Evolutionary conservation across 2,113 vertebrate genomes (phyloP).

Genomic region (Myxocyprinus asiaticus): DNA sequence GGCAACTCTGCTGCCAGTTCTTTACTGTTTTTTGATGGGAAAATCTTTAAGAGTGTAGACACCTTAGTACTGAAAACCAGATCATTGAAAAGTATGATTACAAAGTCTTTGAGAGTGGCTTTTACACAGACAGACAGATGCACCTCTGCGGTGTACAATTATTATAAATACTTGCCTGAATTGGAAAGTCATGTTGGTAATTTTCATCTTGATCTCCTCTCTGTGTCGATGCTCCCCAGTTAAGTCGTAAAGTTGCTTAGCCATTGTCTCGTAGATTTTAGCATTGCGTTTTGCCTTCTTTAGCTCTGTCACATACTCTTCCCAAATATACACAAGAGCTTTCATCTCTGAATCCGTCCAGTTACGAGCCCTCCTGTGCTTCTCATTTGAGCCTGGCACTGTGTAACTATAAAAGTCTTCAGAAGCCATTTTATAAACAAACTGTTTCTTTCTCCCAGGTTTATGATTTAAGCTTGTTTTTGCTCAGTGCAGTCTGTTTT

Average conservation of each 20-base stretch:
- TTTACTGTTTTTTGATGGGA: too few relatives aligned
- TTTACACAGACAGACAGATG: neutral
- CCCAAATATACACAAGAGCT: constrained; percentile 94
- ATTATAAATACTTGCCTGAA: constrained; percentile 85
- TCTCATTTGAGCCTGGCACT: constrained; percentile 85
- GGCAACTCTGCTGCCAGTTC: too few relatives aligned
- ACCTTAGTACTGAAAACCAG: neutral
- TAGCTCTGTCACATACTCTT: constrained; percentile 93
- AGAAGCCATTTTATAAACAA: constrained; percentile 79
- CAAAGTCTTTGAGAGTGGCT: neutral
- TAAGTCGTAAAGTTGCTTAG: constrained; percentile 93
- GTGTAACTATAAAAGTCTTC: constrained; percentile 88
- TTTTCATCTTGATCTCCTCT: constrained; percentile 99
- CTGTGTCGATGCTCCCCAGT: constrained; percentile 94
- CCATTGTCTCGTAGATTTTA: constrained; percentile 98
- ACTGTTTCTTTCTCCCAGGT: neutral
- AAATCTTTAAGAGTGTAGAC: too few relatives aligned
- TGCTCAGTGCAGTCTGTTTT: too few relatives aligned
- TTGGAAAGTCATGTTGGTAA: constrained; percentile 99
- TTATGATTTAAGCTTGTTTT: constrained; percentile 25
- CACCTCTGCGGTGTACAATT: neutral
- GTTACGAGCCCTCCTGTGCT: constrained; percentile 95
- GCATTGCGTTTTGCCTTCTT: constrained; percentile 97
- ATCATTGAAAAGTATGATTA: neutral
- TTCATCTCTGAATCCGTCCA: constrained; percentile 98